phyloP scores from a whole-genome alignment of 2,113 vertebrate genomes.

The Danionella cerebrum region DNA sequence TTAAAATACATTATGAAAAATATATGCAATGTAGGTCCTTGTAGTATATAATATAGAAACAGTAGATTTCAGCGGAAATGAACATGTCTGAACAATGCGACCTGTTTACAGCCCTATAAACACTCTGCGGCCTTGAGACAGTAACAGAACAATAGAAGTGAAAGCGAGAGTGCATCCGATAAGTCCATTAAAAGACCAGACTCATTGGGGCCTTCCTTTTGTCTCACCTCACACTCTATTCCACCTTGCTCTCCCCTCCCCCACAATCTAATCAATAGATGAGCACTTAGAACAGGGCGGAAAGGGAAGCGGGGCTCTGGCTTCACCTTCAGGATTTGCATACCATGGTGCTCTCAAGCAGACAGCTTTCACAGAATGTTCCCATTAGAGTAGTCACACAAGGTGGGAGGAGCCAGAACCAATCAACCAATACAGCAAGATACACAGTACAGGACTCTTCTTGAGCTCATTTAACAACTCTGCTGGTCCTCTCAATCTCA shows the following conservation, averaged over 20 bases:
- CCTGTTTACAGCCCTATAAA: background rate
- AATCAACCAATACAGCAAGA: too few species aligned
- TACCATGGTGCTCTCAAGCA: background rate
- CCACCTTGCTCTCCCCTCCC: background rate
- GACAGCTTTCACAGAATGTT: background rate
- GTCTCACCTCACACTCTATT: slow-evolving; percentile 32
- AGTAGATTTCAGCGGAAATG: background rate
- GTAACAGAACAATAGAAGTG: background rate
- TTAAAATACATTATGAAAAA: too few species aligned
- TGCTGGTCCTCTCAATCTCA: background rate
- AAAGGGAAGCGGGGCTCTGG: slow-evolving; percentile 13
- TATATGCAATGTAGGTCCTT: too few species aligned
- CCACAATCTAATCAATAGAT: slow-evolving; percentile 43
- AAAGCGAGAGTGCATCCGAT: background rate
- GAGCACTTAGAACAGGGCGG: slow-evolving; percentile 39
- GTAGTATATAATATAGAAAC: too few species aligned
- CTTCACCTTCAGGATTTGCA: slow-evolving; percentile 2
- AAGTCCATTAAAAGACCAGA: slow-evolving; percentile 41
- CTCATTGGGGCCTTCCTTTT: slow-evolving; percentile 32
- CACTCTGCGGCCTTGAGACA: background rate
- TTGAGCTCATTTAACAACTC: background rate
- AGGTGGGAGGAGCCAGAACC: too few species aligned
- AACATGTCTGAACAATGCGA: background rate
- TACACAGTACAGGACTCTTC: too few species aligned
- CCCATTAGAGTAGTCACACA: background rate